These are phyloP conservation scores for Ostrea denselamellosa DNA, from an alignment of 1,140 invertebrate genomes.

Conservation along the genomic window DNA sequence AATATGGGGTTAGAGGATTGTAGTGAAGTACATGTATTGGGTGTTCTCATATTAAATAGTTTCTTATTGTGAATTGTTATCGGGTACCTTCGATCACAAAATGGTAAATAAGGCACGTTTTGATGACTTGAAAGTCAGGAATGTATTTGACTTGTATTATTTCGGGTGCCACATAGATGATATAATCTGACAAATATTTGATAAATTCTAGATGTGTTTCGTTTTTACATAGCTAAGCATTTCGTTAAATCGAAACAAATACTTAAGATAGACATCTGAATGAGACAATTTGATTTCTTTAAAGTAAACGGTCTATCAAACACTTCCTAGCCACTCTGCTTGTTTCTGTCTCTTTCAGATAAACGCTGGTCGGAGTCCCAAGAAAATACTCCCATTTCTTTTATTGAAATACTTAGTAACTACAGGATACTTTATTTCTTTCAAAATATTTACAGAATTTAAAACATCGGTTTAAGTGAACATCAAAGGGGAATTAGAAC, in stretches of 20 bases:
- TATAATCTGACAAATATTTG: slow-evolving; percentile 40
- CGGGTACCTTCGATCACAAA: neutral
- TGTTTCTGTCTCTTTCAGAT: neutral
- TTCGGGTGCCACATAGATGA: slow-evolving; percentile 13
- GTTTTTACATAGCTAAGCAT: slow-evolving; percentile 24
- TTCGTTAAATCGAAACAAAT: slow-evolving; percentile 29
- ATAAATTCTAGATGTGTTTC: slow-evolving; percentile 34
- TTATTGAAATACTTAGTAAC: slow-evolving; percentile 33
- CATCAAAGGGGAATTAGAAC: slow-evolving; percentile 21
- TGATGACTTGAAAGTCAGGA: slow-evolving; percentile 19
- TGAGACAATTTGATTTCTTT: slow-evolving; percentile 15
- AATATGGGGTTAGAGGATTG: too few relatives aligned
- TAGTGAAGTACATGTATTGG: neutral
- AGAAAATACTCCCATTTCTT: neutral
- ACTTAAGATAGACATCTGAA: slow-evolving; percentile 4
- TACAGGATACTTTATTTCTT: slow-evolving; percentile 17
- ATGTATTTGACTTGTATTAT: slow-evolving; percentile 34
- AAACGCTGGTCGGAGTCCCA: neutral
- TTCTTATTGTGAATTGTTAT: neutral
- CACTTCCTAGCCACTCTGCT: neutral
- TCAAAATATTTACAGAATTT: slow-evolving; percentile 33
- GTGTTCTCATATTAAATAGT: neutral
- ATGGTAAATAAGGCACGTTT: slow-evolving; percentile 36
- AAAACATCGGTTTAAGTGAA: slow-evolving; percentile 34
- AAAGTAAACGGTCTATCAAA: slow-evolving; percentile 6